These are phyloP conservation scores for Eubasilissa regina DNA, from an alignment of 1,140 invertebrate species.

Conservation along the genomic window DNA sequence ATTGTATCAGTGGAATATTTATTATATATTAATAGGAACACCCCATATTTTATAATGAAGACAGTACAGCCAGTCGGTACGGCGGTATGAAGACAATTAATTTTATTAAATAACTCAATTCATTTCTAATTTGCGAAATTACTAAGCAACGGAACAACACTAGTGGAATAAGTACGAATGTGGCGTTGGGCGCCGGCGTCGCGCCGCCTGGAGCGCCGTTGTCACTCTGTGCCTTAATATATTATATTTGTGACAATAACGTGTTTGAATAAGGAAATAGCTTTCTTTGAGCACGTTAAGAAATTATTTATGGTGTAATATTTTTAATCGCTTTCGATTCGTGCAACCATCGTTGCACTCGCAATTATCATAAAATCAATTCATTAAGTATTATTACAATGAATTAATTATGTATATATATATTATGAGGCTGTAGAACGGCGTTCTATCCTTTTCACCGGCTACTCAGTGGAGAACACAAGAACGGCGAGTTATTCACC, in stretches of 20 bases:
- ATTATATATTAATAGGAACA: not conserved
- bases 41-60: conserved; percentile 23
- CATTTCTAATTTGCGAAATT: conserved; percentile 60
- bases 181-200: conserved; percentile 45
- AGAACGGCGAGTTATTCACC: no score
- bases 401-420: not conserved
- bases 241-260: conserved; percentile 10
- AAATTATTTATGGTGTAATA: no score
- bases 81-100: conserved; percentile 61
- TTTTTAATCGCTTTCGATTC: no score
- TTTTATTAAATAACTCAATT: conserved; percentile 61
- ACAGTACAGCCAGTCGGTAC: conserved; percentile 49
- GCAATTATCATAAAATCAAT: no score
- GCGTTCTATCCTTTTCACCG: no score
- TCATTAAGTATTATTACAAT: no score
- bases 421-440: no score
- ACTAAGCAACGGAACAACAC: conserved; percentile 59
- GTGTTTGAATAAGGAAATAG: not conserved
- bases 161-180: conserved; percentile 59
- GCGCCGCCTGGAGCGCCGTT: not conserved
- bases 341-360: no score
- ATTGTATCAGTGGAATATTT: no score
- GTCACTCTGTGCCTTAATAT: conserved; percentile 12
- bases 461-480: no score
- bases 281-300: not conserved